A percentile compares a stretch with the other conserved stretches of the same genome.
phyloP scores from a whole-genome alignment of 2,113 vertebrate species.

The human (Homo sapiens) region GRCh38 chr5:152816501-152817000 shows the following conservation, averaged over 20 bases:
- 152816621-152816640: not conserved
- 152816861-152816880: not conserved
- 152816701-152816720: not conserved
- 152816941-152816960: not conserved
- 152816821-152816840: not conserved
- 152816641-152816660: conserved; percentile 7
- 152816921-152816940: not conserved
- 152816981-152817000: conserved; percentile 27
- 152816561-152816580: not conserved
- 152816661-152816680: not conserved
- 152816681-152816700: not conserved
- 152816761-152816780: not conserved
- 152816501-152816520: not conserved
- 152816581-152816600: not conserved
- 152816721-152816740: not conserved
- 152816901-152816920: not conserved
- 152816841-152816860: not conserved
- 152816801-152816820: not conserved
- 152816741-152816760: not conserved
- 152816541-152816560: not conserved
- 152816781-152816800: conserved; percentile 7
- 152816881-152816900: not conserved
- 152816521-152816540: not conserved
- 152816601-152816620: not conserved
- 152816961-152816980: conserved; percentile 9